Conservation (phyloP, 1,140 invertebrate genomes). For the Sitobion miscanthi region DNA sequence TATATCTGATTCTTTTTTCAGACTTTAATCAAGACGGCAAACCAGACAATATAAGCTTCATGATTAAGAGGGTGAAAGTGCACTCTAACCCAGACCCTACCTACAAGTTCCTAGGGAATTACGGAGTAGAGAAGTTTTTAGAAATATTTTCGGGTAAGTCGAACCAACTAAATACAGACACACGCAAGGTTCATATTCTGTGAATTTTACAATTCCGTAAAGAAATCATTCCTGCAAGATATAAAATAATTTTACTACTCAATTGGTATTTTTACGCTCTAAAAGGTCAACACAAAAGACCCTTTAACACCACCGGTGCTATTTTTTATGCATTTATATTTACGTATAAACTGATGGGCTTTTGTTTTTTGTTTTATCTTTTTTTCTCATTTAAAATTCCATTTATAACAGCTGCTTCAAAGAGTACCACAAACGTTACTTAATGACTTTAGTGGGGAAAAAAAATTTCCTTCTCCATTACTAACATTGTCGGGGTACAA, state of each 20-base stretch:
- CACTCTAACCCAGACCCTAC: conserved; percentile 82
- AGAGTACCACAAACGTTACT: conserved; percentile 41
- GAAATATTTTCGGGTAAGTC: conserved; percentile 86
- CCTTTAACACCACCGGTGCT: conserved; percentile 30
- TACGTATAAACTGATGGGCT: conserved; percentile 29
- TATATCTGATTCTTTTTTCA: conserved; percentile 65
- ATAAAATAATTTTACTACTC: conserved; percentile 38
- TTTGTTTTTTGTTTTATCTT: conserved; percentile 30
- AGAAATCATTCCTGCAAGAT: not conserved
- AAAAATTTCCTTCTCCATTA: conserved; percentile 23
- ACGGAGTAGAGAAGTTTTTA: conserved; percentile 92
- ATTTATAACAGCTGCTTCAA: conserved; percentile 53
- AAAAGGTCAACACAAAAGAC: conserved; percentile 53
- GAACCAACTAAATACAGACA: not conserved
- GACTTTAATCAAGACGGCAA: conserved; percentile 93
- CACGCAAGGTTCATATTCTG: not conserved
- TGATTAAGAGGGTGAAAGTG: conserved; percentile 95
- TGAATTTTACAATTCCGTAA: not conserved
- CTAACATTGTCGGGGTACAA: not conserved
- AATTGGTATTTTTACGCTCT: conserved; percentile 44
- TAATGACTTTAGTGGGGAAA: conserved; percentile 39
- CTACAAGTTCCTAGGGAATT: conserved; percentile 90
- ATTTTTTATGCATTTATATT: conserved; percentile 35
- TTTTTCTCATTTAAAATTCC: conserved; percentile 53
- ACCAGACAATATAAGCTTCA: conserved; percentile 92